Percentiles rank a stretch among this genome's conserved stretches.
Conservation (phyloP, 2,113 vertebrate genomes). For the Butorides virescens region DNA sequence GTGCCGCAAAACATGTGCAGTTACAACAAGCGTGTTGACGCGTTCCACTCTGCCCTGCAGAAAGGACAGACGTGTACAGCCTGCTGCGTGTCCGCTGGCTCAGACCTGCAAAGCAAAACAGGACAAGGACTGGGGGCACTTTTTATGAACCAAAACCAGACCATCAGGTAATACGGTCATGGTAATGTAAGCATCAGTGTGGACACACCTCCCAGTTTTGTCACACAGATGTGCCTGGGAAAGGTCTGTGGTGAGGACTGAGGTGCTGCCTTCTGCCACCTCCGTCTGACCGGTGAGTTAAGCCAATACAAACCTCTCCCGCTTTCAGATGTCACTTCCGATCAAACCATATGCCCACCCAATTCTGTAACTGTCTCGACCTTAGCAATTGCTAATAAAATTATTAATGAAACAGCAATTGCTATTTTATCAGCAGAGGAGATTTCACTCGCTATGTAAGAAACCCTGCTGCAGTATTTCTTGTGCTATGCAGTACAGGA, state of each 20-base stretch:
- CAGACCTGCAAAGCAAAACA: not conserved
- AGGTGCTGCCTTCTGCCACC: not conserved
- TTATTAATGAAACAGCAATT: not conserved
- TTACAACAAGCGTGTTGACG: not conserved
- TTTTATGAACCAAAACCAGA: not conserved
- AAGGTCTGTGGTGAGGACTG: not conserved
- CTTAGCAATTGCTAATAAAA: not conserved
- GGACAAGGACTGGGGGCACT: not conserved
- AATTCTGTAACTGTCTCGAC: not conserved
- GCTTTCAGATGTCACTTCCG: not conserved
- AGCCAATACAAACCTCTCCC: not conserved
- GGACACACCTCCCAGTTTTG: not conserved
- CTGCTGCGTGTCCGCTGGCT: not conserved
- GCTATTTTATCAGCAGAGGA: not conserved
- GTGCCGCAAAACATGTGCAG: not conserved
- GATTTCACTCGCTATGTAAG: not conserved
- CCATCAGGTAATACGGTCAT: not conserved
- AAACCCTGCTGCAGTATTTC: not conserved
- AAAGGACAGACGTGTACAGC: not conserved
- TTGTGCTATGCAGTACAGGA: not conserved
- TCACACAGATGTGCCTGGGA: not conserved
- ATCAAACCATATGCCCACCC: not conserved
- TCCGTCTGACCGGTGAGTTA: not conserved
- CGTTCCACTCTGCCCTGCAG: not conserved
- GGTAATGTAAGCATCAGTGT: accelerated